These are phyloP conservation scores for Tethea ocularis DNA, from an alignment of 2,888 invertebrate species.

Conservation along the genomic window DNA sequence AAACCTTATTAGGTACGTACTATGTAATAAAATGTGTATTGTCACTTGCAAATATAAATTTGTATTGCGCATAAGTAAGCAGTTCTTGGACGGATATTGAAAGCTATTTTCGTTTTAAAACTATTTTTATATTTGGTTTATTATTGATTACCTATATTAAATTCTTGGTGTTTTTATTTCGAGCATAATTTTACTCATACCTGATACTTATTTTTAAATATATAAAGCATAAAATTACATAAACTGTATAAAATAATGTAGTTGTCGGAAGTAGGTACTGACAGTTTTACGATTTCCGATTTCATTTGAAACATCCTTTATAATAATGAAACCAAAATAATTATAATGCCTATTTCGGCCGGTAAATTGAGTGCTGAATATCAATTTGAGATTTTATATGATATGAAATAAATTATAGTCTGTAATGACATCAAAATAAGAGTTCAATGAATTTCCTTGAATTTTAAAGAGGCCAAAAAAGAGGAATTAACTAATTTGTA, in stretches of 20 bases:
- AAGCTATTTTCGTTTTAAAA: slow-evolving; percentile 35
- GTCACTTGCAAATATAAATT: slow-evolving; percentile 1
- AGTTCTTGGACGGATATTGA: slow-evolving; percentile 27
- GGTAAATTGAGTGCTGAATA: slow-evolving; percentile 8
- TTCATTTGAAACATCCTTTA: neutral
- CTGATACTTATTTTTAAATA: no score
- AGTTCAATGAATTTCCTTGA: slow-evolving; percentile 65
- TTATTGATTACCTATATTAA: slow-evolving; percentile 40
- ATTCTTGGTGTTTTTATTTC: slow-evolving; percentile 5
- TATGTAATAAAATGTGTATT: slow-evolving; percentile 11
- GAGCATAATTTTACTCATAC: no score
- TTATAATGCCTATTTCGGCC: slow-evolving; percentile 13
- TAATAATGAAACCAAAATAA: neutral
- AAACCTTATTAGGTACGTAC: neutral
- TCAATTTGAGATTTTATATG: neutral
- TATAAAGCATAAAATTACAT: no score
- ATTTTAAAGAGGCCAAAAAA: slow-evolving; percentile 44
- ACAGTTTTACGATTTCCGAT: neutral
- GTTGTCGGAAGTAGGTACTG: neutral
- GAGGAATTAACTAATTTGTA: slow-evolving; percentile 44
- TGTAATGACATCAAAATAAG: slow-evolving; percentile 18
- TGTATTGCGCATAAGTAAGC: slow-evolving; percentile 18
- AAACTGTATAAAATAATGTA: no score
- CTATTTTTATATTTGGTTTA: slow-evolving; percentile 35
- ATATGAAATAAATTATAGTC: neutral